These are phyloP conservation scores for Bettongia penicillata DNA, from an alignment of 2,113 vertebrate genomes.

Conservation along the genomic window DNA sequence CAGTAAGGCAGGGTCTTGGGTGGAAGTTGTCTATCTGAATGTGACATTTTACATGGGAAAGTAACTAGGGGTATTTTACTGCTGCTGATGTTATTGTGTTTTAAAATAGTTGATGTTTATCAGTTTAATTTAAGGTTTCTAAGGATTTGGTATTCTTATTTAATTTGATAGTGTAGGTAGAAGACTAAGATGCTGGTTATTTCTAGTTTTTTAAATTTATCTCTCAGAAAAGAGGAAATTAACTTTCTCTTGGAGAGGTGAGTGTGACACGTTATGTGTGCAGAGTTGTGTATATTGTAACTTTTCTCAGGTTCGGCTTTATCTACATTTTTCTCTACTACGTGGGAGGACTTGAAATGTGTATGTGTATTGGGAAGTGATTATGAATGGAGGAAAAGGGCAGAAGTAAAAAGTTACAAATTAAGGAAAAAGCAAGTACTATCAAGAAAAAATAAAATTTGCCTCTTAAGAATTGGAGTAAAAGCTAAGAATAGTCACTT, in stretches of 20 bases:
- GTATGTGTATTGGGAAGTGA: not conserved
- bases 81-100: not conserved
- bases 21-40: not conserved
- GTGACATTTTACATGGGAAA: not conserved
- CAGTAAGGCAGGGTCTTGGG: not conserved
- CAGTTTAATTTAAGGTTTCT: not conserved
- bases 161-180: no score
- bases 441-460: not conserved
- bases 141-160: not conserved
- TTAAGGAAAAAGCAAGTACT: not conserved
- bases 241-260: not conserved
- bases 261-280: not conserved
- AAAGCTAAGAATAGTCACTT: not conserved
- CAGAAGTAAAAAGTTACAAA: not conserved
- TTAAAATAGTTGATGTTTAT: not conserved
- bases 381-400: not conserved
- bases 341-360: not conserved
- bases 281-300: not conserved
- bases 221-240: not conserved
- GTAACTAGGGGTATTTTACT: not conserved
- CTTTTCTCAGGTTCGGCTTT: not conserved
- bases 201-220: not conserved
- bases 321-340: not conserved
- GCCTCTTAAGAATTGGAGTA: not conserved
- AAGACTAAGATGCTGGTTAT: not conserved